phyloP scores from a whole-genome alignment of 2,113 vertebrate species.

The Thunnus thynnus region DNA sequence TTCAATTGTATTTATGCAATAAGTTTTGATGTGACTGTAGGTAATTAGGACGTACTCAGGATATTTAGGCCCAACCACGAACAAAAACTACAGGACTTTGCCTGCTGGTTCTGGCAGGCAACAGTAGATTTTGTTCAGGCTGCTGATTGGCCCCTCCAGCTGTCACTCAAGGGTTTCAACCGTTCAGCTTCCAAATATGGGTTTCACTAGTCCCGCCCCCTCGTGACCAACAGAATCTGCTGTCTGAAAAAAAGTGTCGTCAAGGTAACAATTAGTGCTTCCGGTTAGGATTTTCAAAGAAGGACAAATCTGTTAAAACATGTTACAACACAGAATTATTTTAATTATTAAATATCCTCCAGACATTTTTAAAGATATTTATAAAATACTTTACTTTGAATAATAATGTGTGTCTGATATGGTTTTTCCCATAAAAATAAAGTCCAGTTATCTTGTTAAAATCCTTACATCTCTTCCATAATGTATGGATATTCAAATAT shows the following conservation, averaged over 20 bases:
- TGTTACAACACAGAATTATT: too few relatives aligned
- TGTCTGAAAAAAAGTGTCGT: conserved; percentile 5
- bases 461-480: too few relatives aligned
- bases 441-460: too few relatives aligned
- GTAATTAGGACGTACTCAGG: conserved; percentile 13
- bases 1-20: not conserved
- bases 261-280: conserved; percentile 4
- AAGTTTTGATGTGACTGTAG: not conserved
- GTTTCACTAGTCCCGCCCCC: conserved; percentile 48
- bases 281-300: conserved; percentile 59
- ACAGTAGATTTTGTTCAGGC: conserved; percentile 48
- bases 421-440: too few relatives aligned
- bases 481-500: too few relatives aligned
- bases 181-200: conserved; percentile 67
- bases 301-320: not conserved
- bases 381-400: too few relatives aligned
- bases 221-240: conserved; percentile 18
- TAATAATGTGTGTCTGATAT: too few relatives aligned
- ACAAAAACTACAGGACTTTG: conserved; percentile 73
- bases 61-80: conserved; percentile 62
- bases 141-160: conserved; percentile 53
- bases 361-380: too few relatives aligned
- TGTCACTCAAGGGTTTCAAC: conserved; percentile 59
- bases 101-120: conserved; percentile 75
- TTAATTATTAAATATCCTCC: too few relatives aligned